Conservation (phyloP, 1,140 invertebrate genomes). For the Dinoponera quadriceps region DNA sequence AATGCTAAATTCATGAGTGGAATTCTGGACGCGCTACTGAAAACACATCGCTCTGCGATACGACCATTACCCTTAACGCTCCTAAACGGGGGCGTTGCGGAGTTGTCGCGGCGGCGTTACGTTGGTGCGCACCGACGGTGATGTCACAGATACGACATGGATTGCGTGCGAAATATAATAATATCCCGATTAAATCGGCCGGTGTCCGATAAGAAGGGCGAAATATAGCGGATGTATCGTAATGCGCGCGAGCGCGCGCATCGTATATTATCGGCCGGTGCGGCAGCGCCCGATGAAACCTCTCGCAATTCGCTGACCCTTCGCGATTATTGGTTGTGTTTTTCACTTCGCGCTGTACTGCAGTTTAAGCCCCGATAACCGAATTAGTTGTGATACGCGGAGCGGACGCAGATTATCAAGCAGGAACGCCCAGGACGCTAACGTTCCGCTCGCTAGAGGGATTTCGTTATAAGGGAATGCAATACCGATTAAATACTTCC, state of each 20-base stretch:
- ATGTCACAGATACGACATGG: no score
- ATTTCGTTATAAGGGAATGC: constrained; percentile 56
- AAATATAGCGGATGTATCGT: neutral
- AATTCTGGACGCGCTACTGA: no score
- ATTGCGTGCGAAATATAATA: no score
- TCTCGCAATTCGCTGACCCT: constrained; percentile 27
- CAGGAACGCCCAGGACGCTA: constrained; percentile 30
- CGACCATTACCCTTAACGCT: no score
- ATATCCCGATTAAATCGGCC: neutral
- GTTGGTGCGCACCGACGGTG: no score
- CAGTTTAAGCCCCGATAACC: constrained; percentile 50
- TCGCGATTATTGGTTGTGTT: constrained; percentile 20
- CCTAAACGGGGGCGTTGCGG: no score
- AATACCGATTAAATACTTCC: constrained; percentile 58
- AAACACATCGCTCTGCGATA: no score
- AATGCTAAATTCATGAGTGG: no score
- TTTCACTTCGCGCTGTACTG: constrained; percentile 7
- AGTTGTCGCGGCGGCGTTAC: no score
- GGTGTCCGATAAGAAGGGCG: constrained; percentile 19
- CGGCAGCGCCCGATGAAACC: constrained; percentile 10
- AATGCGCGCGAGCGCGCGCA: neutral
- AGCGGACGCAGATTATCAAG: constrained; percentile 44
- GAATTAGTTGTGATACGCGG: constrained; percentile 50
- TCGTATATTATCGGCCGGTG: neutral
- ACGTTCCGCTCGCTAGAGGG: constrained; percentile 17